phyloP scores from a whole-genome alignment of 2,113 vertebrate genomes.

The Sinocyclocheilus maitianheensis region DNA sequence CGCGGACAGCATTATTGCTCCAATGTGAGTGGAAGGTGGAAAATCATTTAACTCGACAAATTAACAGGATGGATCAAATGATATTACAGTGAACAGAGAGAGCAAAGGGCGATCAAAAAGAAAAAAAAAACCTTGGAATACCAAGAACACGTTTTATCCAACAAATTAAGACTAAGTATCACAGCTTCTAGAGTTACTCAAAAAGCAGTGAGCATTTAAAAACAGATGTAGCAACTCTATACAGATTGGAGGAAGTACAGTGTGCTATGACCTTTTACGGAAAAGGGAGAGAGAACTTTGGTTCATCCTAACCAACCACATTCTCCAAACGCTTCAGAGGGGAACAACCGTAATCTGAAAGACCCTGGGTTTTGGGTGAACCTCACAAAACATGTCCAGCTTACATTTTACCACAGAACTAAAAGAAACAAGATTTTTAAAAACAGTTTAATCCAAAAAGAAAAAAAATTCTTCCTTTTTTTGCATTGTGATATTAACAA shows the following conservation, averaged over 20 bases:
- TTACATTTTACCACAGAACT: background rate
- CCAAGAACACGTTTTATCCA: background rate
- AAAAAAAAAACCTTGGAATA: background rate
- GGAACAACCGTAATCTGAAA: background rate
- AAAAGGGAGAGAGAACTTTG: background rate
- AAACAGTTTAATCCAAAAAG: background rate
- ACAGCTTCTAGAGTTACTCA: background rate
- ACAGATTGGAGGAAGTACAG: background rate
- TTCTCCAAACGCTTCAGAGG: background rate
- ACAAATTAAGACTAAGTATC: background rate
- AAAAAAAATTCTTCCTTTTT: background rate
- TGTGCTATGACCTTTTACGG: slow-evolving; percentile 35
- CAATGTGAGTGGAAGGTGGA: slow-evolving; percentile 43
- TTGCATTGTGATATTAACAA: background rate
- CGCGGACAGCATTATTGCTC: slow-evolving; percentile 31
- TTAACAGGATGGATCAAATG: slow-evolving; percentile 51
- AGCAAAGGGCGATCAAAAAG: slow-evolving; percentile 11
- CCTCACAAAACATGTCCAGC: background rate
- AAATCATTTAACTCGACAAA: slow-evolving; percentile 26
- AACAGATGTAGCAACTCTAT: slow-evolving; percentile 19
- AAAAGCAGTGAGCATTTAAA: background rate
- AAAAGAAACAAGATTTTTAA: background rate
- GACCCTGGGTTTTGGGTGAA: background rate
- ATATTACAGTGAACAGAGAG: slow-evolving; percentile 35
- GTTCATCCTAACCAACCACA: background rate